Evolutionary conservation across 2,113 vertebrate species (phyloP), one percentile per base, ranked within the genome.

Genomic region (Chloropsis hardwickii): DNA sequence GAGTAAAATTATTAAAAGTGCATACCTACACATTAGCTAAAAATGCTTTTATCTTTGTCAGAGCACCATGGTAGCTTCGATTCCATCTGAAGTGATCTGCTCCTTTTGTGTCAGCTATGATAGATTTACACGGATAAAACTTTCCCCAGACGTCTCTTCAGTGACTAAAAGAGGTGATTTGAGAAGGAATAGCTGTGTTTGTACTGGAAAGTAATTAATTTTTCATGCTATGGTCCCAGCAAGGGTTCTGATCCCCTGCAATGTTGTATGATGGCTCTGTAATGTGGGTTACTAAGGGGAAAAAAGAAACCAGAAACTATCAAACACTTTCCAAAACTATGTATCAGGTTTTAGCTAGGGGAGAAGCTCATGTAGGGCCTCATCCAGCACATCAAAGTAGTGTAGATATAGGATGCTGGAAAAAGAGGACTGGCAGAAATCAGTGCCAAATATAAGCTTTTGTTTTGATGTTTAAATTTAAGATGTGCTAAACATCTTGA

Each of bases 391-490:
- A 78, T 87, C n/a, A 81, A 78, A 70, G 25, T 47, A 47, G 19
- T 39, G 67, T 83, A 95, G 84, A 90, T n/a, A 60, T 71, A 47
- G 10, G 31, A 88, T 79, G 28, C 0, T 69, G 21, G 22, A 67
- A 88, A 88, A 86, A 77, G 57, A 70, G 44, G 65, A 33, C 40
- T 91, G 67, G 45, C 79, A 95, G 72, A 94, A 97, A 95, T 93
- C 67, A 51, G n/a, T 40, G 40, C 81, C 81, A 95, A 95, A 97
- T 97, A 96, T 95, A 97, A 96, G 93, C 86, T 93, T 95, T 95
- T 97, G 66, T 92, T 97, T 96, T 96, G 70, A 89, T 93, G 86
- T 96, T 95, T 97, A 96, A 96, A 97, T 94, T 91, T 97, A 95
- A 96, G 83, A 97, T 69, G 91, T 79, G 53, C 50, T 92, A 94